phyloP scores from a whole-genome alignment of 2,113 vertebrate species.

The Alosa alosa region DNA sequence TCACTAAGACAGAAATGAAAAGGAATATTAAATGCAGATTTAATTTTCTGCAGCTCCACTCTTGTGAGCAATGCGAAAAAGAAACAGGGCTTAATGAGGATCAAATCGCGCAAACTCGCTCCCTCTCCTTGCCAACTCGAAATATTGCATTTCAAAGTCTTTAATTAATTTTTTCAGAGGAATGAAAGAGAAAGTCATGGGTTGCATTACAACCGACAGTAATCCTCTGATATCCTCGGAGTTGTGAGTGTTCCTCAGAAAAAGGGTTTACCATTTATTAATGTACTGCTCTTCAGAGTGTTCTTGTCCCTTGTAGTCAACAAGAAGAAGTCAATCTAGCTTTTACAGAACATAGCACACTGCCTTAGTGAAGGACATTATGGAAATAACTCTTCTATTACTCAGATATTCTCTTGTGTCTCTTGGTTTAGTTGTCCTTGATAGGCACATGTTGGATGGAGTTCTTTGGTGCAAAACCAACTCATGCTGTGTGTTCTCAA shows the following conservation, averaged over 20 bases:
- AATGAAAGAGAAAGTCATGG: conserved; percentile 16
- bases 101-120: not conserved
- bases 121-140: not conserved
- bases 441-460: not conserved
- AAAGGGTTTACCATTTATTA: conserved; percentile 34
- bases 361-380: not conserved
- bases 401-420: not conserved
- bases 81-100: conserved; percentile 29
- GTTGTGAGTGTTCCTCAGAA: conserved; percentile 35
- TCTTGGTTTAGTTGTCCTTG: not conserved
- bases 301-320: not conserved
- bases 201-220: conserved; percentile 34
- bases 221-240: conserved; percentile 42
- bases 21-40: conserved; percentile 27
- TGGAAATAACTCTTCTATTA: not conserved
- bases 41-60: conserved; percentile 24
- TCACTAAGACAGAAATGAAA: conserved; percentile 34
- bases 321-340: not conserved
- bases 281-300: conserved; percentile 1
- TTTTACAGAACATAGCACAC: not conserved
- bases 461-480: not conserved
- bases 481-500: not conserved
- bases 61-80: conserved; percentile 25
- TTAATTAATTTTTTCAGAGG: conserved; percentile 31
- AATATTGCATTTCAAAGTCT: conserved; percentile 27